These are phyloP conservation scores for Vandiemenella viatica DNA, from an alignment of 2,888 invertebrate species.

Conservation along the genomic window DNA sequence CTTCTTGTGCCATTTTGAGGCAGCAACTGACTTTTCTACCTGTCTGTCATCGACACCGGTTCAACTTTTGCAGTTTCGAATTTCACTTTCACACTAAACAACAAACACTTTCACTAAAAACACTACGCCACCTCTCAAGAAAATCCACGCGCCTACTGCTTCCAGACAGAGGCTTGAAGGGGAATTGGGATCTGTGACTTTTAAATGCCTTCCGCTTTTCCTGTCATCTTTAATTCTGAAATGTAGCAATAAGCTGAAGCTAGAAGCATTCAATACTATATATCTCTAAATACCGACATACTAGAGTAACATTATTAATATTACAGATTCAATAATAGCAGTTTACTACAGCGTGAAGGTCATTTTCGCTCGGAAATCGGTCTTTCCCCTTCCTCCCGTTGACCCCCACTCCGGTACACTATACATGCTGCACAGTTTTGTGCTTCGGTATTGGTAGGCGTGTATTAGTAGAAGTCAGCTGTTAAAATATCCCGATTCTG, in stretches of 20 bases:
- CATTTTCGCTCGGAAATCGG: conserved; percentile 1
- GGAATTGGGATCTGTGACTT: not conserved
- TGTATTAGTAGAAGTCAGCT: not conserved
- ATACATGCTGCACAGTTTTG: not conserved
- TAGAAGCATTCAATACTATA: no score
- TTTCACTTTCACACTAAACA: conserved; percentile 11
- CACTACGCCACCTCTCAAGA: conserved; percentile 6
- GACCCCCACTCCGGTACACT: conserved; percentile 4
- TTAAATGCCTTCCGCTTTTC: conserved; percentile 1
- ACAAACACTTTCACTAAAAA: conserved; percentile 11
- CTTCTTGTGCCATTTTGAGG: conserved; percentile 35
- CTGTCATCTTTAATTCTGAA: not conserved
- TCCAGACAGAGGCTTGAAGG: conserved; percentile 10
- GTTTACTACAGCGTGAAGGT: no score
- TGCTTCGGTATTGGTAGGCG: not conserved
- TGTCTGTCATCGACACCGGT: conserved; percentile 2
- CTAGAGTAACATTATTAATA: no score
- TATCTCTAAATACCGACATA: no score
- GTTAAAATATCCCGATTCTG: not conserved
- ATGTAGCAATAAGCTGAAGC: not conserved
- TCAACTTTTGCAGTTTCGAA: conserved; percentile 2
- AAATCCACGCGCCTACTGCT: conserved; percentile 10
- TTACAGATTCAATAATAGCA: no score
- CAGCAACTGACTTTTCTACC: not conserved
- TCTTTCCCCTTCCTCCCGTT: conserved; percentile 2